phyloP scores from a whole-genome alignment of 1,140 invertebrate species.

The Monochamus saltuarius region DNA sequence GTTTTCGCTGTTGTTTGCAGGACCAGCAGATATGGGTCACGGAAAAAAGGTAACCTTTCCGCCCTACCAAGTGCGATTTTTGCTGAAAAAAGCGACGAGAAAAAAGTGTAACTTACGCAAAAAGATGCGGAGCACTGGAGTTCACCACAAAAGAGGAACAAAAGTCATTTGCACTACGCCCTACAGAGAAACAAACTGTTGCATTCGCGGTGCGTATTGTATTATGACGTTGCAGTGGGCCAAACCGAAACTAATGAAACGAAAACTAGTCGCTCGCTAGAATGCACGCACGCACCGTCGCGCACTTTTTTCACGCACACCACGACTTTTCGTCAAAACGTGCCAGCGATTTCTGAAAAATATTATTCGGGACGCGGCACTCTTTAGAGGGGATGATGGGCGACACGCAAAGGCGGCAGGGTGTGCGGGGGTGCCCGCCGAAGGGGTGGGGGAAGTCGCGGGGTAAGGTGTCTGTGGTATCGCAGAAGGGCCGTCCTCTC shows the following conservation, averaged over 20 bases:
- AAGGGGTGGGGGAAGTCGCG: constrained; percentile 31
- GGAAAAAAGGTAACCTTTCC: too few species aligned
- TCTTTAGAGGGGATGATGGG: constrained; percentile 32
- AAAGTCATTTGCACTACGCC: constrained; percentile 16
- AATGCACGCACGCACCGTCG: constrained; percentile 33
- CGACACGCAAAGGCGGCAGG: constrained; percentile 39
- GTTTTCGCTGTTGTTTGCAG: too few species aligned
- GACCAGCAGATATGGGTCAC: too few species aligned
- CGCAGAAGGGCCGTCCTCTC: constrained; percentile 20
- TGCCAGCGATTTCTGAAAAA: constrained; percentile 53
- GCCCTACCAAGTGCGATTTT: too few species aligned
- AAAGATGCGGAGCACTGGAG: too few species aligned
- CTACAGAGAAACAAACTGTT: constrained; percentile 23
- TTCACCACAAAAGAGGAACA: background rate
- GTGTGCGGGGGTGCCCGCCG: constrained; percentile 30
- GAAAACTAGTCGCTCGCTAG: background rate
- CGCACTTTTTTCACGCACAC: constrained; percentile 40
- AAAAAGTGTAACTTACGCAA: background rate
- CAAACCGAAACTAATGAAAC: constrained; percentile 22
- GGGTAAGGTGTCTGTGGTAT: constrained; percentile 37
- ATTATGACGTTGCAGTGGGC: constrained; percentile 31
- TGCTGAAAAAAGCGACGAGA: too few species aligned
- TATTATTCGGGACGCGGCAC: constrained; percentile 43
- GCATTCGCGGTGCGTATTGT: constrained; percentile 11
- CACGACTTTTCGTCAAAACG: constrained; percentile 49